A percentile compares a stretch with the other conserved stretches of the same genome.
These are phyloP conservation scores for Phalacrocorax carbo DNA, from an alignment of 2,113 vertebrate genomes.

Conservation along the genomic window DNA sequence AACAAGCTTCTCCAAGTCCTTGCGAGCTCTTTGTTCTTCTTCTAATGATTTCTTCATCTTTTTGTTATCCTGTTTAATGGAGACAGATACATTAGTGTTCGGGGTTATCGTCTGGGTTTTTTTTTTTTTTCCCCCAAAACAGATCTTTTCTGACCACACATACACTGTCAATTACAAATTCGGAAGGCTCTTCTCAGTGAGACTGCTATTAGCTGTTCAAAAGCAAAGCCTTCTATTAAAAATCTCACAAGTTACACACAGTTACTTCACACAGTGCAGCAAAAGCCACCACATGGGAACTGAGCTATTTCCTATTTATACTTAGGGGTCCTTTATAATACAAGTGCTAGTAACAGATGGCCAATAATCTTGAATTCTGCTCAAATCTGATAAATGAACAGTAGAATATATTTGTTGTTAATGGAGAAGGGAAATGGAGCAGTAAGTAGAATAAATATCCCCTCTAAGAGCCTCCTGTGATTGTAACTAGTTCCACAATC, in stretches of 20 bases:
- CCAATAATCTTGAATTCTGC: background rate
- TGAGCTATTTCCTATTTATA: background rate
- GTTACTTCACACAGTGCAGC: background rate
- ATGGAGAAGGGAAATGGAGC: background rate
- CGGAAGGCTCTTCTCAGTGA: background rate
- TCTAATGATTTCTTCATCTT: slow-evolving; percentile 96
- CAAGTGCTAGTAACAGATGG: background rate
- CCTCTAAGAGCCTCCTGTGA: background rate
- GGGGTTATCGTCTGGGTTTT: background rate
- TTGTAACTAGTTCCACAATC: background rate
- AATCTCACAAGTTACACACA: background rate
- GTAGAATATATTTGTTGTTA: background rate
- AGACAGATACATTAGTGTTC: background rate
- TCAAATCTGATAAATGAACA: background rate
- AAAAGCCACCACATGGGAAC: background rate
- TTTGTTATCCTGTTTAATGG: slow-evolving; percentile 87
- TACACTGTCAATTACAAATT: background rate
- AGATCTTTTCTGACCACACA: background rate
- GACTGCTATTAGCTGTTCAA: background rate
- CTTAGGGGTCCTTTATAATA: background rate
- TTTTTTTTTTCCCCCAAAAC: no score
- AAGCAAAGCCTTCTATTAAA: background rate
- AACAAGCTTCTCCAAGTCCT: slow-evolving; percentile 93
- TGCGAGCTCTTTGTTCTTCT: slow-evolving; percentile 93
- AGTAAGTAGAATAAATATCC: background rate